Percentiles rank a stretch among this genome's conserved stretches.
These are phyloP conservation scores for Liodrosophila aerea DNA, from an alignment of 2,888 invertebrate genomes.

Conservation along the genomic window DNA sequence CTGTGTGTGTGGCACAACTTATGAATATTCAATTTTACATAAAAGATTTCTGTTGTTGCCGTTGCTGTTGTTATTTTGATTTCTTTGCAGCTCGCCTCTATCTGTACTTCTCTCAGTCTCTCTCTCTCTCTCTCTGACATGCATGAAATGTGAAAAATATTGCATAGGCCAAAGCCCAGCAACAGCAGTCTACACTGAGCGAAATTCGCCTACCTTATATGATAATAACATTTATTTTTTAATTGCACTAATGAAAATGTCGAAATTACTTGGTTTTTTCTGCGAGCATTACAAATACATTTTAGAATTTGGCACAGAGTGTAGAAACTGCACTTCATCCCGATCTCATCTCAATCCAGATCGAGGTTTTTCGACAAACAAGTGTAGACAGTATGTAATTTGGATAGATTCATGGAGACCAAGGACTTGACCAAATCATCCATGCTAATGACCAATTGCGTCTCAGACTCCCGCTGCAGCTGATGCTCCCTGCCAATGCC, in stretches of 20 bases:
- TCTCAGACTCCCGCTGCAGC: neutral
- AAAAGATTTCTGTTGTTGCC: slow-evolving; percentile 70
- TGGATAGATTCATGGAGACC: slow-evolving; percentile 46
- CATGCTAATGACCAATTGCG: slow-evolving; percentile 48
- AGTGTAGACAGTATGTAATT: slow-evolving; percentile 19
- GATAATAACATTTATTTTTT: neutral
- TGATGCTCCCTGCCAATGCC: neutral
- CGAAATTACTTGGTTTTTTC: no score
- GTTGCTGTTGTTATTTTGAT: slow-evolving; percentile 66
- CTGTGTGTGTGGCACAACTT: slow-evolving; percentile 63
- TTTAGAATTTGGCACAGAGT: neutral
- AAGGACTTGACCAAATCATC: slow-evolving; percentile 53
- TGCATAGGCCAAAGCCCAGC: slow-evolving; percentile 16
- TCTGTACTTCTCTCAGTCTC: neutral
- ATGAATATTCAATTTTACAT: slow-evolving; percentile 77
- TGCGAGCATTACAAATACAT: neutral
- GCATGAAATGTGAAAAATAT: slow-evolving; percentile 63
- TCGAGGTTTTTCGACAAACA: slow-evolving; percentile 36
- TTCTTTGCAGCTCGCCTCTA: slow-evolving; percentile 38
- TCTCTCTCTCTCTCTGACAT: slow-evolving; percentile 36
- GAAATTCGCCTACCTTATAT: neutral
- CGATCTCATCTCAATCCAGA: slow-evolving; percentile 35
- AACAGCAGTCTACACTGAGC: slow-evolving; percentile 24
- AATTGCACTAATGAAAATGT: neutral
- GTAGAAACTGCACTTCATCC: no score